Conservation (phyloP, 2,888 invertebrate genomes). For the Caradrina clavipalpis region DNA sequence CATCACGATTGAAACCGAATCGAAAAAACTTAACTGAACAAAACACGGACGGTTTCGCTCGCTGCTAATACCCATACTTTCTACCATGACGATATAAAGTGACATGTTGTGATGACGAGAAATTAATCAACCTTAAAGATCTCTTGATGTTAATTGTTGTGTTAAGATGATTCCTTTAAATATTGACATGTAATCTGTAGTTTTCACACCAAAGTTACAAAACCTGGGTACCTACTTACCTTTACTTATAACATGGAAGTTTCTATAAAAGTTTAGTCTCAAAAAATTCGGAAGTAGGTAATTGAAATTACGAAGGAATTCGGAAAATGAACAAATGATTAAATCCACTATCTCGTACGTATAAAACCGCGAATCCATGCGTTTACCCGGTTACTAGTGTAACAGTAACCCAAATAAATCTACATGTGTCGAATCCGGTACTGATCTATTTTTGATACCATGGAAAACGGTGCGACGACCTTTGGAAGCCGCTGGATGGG, state of each 20-base stretch:
- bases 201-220: neutral
- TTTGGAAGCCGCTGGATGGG: constrained; percentile 53
- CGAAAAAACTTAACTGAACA: constrained; percentile 73
- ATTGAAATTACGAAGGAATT: neutral
- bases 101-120: constrained; percentile 40
- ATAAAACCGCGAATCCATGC: constrained; percentile 61
- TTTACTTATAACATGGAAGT: neutral
- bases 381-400: constrained; percentile 76
- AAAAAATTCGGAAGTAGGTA: neutral
- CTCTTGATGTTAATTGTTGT: neutral
- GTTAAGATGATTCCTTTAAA: neutral
- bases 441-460: constrained; percentile 74
- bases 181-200: neutral
- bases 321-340: constrained; percentile 29
- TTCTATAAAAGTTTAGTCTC: neutral
- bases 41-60: constrained; percentile 85
- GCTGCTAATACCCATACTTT: constrained; percentile 69
- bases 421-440: constrained; percentile 77
- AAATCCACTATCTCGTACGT: constrained; percentile 21
- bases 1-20: constrained; percentile 72
- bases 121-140: constrained; percentile 10
- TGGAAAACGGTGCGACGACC: constrained; percentile 75
- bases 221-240: too few relatives aligned
- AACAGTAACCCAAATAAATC: constrained; percentile 81
- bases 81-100: constrained; percentile 69